Evolutionary conservation across 2,797 vertebrate species (phyloP).

Genomic region (Oceanodroma leucorhoa): DNA sequence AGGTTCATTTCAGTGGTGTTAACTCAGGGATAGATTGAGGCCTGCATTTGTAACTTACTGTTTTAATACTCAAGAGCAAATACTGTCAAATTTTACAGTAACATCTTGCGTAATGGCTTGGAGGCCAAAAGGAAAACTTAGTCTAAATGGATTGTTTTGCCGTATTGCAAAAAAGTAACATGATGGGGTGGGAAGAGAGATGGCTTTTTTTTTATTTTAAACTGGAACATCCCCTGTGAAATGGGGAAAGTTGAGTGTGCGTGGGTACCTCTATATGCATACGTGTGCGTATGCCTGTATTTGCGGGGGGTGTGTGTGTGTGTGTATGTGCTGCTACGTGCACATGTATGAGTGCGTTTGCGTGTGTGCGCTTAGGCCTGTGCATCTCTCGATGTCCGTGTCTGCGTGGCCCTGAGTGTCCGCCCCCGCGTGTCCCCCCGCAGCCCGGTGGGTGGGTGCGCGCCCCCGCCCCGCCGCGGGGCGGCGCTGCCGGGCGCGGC

Average conservation of each 20-base stretch:
- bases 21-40: background rate
- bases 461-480: background rate
- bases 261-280: rapidly evolving
- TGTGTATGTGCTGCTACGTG: too few species aligned
- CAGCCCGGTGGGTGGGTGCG: background rate
- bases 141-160: background rate
- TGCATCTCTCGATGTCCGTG: rapidly evolving
- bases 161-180: background rate
- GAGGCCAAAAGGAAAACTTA: background rate
- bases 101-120: background rate
- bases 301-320: too few species aligned
- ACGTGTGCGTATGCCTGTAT: rapidly evolving
- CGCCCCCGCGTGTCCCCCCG: too few species aligned
- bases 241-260: rapidly evolving
- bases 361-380: rapidly evolving
- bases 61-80: background rate
- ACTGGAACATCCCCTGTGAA: background rate
- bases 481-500: background rate
- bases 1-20: background rate
- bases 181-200: too few species aligned
- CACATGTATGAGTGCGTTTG: rapidly evolving
- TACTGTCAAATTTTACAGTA: background rate
- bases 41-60: background rate
- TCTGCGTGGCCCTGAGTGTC: too few species aligned
- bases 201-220: background rate